Evolutionary conservation across 2,113 vertebrate genomes (phyloP), one percentile per base, ranked within the genome.

Genomic region (Tetrao urogallus): DNA sequence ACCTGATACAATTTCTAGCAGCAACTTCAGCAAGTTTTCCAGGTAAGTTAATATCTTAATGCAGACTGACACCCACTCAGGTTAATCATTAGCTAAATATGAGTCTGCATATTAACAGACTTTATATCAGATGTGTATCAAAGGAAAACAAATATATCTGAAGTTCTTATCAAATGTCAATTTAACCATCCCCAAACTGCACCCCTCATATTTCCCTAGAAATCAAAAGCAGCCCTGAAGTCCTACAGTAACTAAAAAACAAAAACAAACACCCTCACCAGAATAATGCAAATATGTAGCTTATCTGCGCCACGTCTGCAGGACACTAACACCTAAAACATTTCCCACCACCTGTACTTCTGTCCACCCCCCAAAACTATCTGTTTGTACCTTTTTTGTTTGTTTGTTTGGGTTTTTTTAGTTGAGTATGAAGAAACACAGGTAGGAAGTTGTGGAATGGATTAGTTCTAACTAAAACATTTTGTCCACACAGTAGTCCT

Each of bases 281-380:
- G 34, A 72, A 43, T 12, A 91, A 64, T 4, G 8, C 18, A 80
- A 74, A 42, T 0, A 0, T 13, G 22, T 43, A 3, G 4, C 3
- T 13, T 16, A 52, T 11, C 10, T 1, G 1, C 21, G 48, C 1
- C 0, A 1, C 22, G 5, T 58, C 45, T 42, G 25, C 38, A 42
- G 43, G 79, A n/a, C 65, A 10, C 36, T 6, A 32, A 60, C 10
- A 54, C 57, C 76, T 0, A 30, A 25, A 61, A 50, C 36, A 22
- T 15, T 82, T 82, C 43, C 25, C 34, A 77, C n/a, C 42, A 77
- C 48, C 2, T 42, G 24, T 80, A 56, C 34, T 56, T 74, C 40
- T 58, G 47, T 18, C 27, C 19, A 21, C 25, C 10, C 38, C 36
- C 7, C 12, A 4, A 12, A 57, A 0, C 2, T 16, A 63, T 5